Evolutionary conservation across 2,113 vertebrate species (phyloP).

Genomic region (Ameiurus melas): DNA sequence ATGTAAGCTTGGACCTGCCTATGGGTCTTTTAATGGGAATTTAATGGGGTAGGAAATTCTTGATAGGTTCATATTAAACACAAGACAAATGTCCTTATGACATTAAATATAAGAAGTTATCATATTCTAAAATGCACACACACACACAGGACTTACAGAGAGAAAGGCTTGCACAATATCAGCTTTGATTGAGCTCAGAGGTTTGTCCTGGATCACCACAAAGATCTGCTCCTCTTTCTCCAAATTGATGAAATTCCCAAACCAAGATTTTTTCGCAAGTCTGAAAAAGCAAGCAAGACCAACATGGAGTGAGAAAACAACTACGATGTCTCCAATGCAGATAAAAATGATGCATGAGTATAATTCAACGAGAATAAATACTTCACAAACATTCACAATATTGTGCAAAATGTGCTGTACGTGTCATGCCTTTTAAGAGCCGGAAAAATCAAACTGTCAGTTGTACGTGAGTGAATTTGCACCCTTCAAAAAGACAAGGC

Average conservation of each 20-base stretch:
- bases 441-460: background rate
- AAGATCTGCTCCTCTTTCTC: constrained; percentile 99
- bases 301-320: background rate
- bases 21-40: background rate
- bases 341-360: background rate
- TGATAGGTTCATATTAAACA: background rate
- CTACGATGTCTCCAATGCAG: background rate
- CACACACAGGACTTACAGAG: constrained; percentile 77
- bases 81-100: background rate
- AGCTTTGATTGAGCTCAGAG: constrained; percentile 96
- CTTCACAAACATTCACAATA: background rate
- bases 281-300: constrained; percentile 63
- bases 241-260: constrained; percentile 95
- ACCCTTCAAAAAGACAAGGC: background rate
- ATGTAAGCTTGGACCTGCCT: background rate
- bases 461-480: background rate
- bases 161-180: constrained; percentile 98
- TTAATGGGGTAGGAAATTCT: background rate
- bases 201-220: constrained; percentile 95
- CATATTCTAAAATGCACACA: background rate
- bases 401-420: no score
- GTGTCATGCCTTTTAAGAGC: background rate
- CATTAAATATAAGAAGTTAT: background rate
- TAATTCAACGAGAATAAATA: background rate
- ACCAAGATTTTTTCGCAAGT: constrained; percentile 99